phyloP scores from a whole-genome alignment of 2,888 invertebrate genomes.

The Cistogaster globosa region DNA sequence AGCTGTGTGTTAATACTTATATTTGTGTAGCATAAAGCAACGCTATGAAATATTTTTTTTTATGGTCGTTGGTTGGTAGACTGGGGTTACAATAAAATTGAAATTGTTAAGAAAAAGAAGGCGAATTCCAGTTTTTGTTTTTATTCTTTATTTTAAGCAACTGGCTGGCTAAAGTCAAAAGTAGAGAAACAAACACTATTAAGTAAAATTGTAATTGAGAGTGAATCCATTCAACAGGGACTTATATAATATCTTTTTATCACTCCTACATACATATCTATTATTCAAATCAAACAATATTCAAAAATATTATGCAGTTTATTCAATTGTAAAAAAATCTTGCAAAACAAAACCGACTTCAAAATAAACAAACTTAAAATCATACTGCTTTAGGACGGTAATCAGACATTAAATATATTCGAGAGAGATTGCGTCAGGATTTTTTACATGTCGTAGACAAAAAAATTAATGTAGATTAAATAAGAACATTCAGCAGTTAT shows the following conservation, averaged over 20 bases:
- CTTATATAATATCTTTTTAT: not conserved
- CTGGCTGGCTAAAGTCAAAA: not conserved
- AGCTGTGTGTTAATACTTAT: constrained; percentile 19
- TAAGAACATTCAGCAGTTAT: no score
- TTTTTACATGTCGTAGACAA: no score
- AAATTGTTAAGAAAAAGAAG: constrained; percentile 24
- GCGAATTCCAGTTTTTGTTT: constrained; percentile 54
- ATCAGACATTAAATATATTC: no score
- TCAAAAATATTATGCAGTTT: no score
- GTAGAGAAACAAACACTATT: not conserved
- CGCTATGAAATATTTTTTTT: constrained; percentile 14
- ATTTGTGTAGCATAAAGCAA: constrained; percentile 15
- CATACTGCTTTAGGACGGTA: no score
- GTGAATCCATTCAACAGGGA: constrained; percentile 57
- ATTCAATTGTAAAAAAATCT: no score
- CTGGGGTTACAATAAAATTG: constrained; percentile 28
- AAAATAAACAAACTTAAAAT: no score
- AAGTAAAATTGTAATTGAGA: constrained; percentile 44
- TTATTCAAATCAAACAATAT: no score
- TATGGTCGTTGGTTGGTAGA: constrained; percentile 29
- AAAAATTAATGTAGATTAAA: no score
- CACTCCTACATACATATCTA: no score
- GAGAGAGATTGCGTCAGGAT: no score
- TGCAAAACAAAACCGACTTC: no score
- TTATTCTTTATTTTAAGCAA: constrained; percentile 30